A percentile compares a stretch with the other conserved stretches of the same genome.
These are phyloP conservation scores for Propsilocerus akamusi DNA, from an alignment of 1,140 invertebrate genomes.

Conservation along the genomic window DNA sequence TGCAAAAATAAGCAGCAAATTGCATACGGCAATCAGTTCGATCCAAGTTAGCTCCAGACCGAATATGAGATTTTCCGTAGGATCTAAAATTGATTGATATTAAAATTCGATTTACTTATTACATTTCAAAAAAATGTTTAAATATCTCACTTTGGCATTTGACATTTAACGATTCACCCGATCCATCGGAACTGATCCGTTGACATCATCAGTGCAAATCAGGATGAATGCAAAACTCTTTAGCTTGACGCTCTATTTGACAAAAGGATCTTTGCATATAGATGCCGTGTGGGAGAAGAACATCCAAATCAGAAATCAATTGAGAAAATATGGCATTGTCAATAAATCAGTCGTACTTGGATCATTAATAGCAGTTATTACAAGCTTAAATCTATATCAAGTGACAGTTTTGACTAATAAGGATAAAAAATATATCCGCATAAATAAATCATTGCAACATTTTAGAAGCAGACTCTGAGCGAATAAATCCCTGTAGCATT, in stretches of 20 bases:
- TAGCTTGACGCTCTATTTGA: conserved; percentile 68
- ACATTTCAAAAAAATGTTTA: background rate
- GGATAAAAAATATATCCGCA: too few species aligned
- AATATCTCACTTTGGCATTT: conserved; percentile 61
- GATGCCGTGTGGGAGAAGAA: background rate
- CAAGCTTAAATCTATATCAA: conserved; percentile 75
- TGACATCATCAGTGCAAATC: conserved; percentile 76
- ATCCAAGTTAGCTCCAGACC: conserved; percentile 59
- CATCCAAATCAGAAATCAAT: background rate
- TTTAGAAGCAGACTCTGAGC: too few species aligned
- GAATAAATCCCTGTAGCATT: too few species aligned
- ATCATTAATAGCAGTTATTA: conserved; percentile 88
- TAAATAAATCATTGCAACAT: too few species aligned
- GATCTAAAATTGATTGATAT: conserved; percentile 33
- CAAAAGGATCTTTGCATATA: conserved; percentile 42
- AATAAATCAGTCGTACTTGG: conserved; percentile 36
- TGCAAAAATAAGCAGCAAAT: conserved; percentile 42
- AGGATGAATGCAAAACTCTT: conserved; percentile 75
- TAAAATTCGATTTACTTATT: conserved; percentile 1
- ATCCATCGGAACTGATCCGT: conserved; percentile 85
- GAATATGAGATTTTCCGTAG: conserved; percentile 46
- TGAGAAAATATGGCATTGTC: background rate
- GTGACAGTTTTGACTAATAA: conserved; percentile 84
- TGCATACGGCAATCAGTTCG: conserved; percentile 43
- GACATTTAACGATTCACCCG: conserved; percentile 64